phyloP scores from a whole-genome alignment of 2,888 invertebrate genomes.

The Trissonchulus latispiculum region DNA sequence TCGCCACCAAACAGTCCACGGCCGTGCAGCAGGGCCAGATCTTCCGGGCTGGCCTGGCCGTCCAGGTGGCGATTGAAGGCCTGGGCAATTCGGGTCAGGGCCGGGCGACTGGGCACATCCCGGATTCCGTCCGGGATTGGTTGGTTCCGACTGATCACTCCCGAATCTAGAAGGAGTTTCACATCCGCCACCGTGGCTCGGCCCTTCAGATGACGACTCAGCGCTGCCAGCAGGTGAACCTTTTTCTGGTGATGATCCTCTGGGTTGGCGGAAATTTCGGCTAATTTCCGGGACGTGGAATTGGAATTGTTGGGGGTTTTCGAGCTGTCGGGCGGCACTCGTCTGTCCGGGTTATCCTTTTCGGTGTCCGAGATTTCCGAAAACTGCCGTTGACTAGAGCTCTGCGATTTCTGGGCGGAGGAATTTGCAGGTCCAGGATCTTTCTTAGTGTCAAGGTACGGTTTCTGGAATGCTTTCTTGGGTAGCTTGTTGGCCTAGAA shows the following conservation, averaged over 20 bases:
- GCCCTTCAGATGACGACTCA: neutral
- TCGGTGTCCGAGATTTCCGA: too few relatives aligned
- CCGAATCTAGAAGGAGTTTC: neutral
- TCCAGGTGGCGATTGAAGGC: neutral
- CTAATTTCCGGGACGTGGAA: neutral
- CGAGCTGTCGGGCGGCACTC: too few relatives aligned
- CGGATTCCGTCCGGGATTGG: neutral
- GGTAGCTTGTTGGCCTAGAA: too few relatives aligned
- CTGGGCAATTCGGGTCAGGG: neutral
- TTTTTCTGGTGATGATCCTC: too few relatives aligned
- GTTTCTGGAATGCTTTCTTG: too few relatives aligned
- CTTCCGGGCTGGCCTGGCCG: neutral
- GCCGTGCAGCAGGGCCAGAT: neutral
- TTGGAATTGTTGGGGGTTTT: too few relatives aligned
- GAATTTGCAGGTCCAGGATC: too few relatives aligned
- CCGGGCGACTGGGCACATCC: neutral
- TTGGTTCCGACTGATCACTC: too few relatives aligned
- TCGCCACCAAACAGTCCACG: neutral
- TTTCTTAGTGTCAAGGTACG: too few relatives aligned
- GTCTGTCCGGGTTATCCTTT: too few relatives aligned
- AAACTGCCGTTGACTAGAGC: too few relatives aligned
- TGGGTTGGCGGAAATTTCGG: neutral
- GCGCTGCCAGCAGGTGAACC: neutral
- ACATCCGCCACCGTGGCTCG: neutral
- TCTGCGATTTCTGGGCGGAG: too few relatives aligned